phyloP scores from a whole-genome alignment of 2,888 invertebrate species.

The Thysanoteuthis rhombus region DNA sequence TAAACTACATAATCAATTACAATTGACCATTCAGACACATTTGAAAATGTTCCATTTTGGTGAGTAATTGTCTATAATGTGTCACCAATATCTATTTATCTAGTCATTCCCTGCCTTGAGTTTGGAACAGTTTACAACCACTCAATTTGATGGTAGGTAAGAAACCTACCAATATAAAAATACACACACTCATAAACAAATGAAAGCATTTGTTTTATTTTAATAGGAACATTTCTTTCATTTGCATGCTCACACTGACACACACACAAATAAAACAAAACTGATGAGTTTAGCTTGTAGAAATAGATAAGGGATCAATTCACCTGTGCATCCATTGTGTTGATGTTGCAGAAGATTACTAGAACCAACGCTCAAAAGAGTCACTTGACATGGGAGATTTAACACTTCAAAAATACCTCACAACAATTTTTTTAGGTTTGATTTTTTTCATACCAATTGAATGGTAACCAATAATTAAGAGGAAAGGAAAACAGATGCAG shows the following conservation, averaged over 20 bases:
- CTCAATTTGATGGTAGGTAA: background rate
- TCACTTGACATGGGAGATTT: slow-evolving; percentile 12
- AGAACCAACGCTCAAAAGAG: background rate
- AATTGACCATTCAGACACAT: background rate
- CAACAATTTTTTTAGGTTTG: background rate
- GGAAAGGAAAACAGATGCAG: background rate
- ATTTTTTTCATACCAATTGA: background rate
- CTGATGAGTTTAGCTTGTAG: background rate
- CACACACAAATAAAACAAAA: background rate
- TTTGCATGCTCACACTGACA: background rate
- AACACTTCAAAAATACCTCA: background rate
- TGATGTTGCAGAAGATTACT: background rate
- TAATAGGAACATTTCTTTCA: background rate
- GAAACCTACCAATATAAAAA: slow-evolving; percentile 1
- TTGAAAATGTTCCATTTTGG: background rate
- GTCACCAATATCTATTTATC: background rate
- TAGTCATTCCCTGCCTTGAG: slow-evolving; percentile 12
- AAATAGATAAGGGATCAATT: background rate
- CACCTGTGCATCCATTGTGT: slow-evolving; percentile 12
- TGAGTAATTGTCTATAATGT: slow-evolving; percentile 12
- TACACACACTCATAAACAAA: slow-evolving; percentile 26
- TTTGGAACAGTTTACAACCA: slow-evolving; percentile 12
- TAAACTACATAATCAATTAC: background rate
- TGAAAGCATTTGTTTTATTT: slow-evolving; percentile 17
- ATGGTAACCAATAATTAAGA: background rate